These are phyloP conservation scores for Cataglyphis cursor DNA, from an alignment of 2,888 invertebrate genomes.

Conservation along the genomic window DNA sequence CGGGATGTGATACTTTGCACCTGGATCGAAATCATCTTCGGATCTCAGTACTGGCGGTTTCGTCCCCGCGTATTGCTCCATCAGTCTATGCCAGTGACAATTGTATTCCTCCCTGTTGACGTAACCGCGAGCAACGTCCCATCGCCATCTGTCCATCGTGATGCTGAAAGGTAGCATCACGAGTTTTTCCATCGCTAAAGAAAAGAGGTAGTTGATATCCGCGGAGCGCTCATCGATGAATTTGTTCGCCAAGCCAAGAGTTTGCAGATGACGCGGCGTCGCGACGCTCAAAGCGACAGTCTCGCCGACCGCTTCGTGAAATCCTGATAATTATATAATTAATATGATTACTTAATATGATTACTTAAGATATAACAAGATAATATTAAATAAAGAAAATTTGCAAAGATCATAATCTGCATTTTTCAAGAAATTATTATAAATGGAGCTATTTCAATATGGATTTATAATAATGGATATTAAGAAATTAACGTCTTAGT, in stretches of 20 bases:
- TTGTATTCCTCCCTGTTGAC: conserved; percentile 93
- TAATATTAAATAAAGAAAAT: not conserved
- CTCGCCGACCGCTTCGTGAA: conserved; percentile 97
- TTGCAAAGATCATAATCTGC: not conserved
- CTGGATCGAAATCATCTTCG: conserved; percentile 96
- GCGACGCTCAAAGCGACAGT: conserved; percentile 94
- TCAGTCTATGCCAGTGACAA: conserved; percentile 95
- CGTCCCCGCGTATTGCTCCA: conserved; percentile 94
- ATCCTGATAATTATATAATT: conserved; percentile 88
- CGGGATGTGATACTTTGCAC: conserved; percentile 96
- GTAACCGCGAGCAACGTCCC: conserved; percentile 93
- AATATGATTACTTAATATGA: conserved; percentile 6
- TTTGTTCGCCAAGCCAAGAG: conserved; percentile 93
- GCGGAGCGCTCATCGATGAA: conserved; percentile 94
- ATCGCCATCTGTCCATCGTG: conserved; percentile 95
- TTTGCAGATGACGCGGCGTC: conserved; percentile 94
- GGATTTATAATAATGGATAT: not conserved
- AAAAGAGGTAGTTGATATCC: conserved; percentile 94
- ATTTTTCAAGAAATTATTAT: not conserved
- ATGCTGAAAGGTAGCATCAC: conserved; percentile 94
- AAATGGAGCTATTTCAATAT: not conserved
- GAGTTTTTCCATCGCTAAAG: conserved; percentile 95
- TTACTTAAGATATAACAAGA: not conserved
- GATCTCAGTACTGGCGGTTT: conserved; percentile 95
- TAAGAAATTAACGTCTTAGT: not conserved